Evolutionary conservation across 2,113 vertebrate genomes (phyloP).

Genomic region (Paraplagusia blochii): DNA sequence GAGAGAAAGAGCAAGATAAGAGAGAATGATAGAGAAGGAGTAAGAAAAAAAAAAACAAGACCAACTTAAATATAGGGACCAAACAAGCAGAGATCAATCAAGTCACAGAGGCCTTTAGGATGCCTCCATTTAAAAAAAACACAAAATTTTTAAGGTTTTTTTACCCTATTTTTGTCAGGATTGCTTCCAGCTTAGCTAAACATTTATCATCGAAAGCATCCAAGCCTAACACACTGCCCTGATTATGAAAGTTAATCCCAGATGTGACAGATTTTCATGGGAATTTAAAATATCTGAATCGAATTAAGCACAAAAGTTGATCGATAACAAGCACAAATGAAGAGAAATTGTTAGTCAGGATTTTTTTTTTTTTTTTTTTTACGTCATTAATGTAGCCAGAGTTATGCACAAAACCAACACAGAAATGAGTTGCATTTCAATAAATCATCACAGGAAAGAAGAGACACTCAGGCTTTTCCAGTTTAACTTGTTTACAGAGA

Average conservation of each 20-base stretch:
- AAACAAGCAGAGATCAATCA: slow-evolving; percentile 65
- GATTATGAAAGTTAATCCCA: neutral
- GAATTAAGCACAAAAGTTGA: slow-evolving; percentile 30
- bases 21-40: no score
- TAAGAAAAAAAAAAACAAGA: slow-evolving; percentile 28
- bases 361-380: neutral
- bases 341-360: slow-evolving; percentile 14
- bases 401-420: slow-evolving; percentile 3
- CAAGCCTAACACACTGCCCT: slow-evolving; percentile 25
- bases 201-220: slow-evolving; percentile 7
- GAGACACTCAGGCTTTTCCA: slow-evolving; percentile 47
- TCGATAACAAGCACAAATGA: slow-evolving; percentile 29
- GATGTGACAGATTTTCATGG: neutral
- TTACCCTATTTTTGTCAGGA: neutral
- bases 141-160: slow-evolving; percentile 10
- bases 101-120: slow-evolving; percentile 47
- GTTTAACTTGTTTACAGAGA: slow-evolving; percentile 44
- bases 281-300: slow-evolving; percentile 7
- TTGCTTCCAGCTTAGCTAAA: neutral
- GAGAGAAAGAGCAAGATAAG: slow-evolving; percentile 9
- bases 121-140: slow-evolving; percentile 33
- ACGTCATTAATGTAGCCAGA: slow-evolving; percentile 4
- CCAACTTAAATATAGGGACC: slow-evolving; percentile 55
- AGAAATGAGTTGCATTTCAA: slow-evolving; percentile 2
- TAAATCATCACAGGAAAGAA: neutral